A percentile compares a stretch with the other conserved stretches of the same genome.
Conservation (phyloP, 2,888 invertebrate genomes). For the Odontocerum albicorne region DNA sequence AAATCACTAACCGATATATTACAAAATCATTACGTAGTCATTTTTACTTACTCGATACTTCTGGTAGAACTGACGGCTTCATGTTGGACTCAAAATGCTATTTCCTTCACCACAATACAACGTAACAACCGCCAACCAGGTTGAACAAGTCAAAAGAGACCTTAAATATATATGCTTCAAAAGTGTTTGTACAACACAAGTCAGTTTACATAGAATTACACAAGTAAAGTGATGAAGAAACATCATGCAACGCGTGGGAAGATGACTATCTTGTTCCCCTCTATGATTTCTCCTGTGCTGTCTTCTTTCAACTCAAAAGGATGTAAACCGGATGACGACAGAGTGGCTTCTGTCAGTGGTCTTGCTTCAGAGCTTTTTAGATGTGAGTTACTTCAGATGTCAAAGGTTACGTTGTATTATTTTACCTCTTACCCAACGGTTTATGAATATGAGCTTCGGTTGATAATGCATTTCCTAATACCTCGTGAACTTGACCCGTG, state of each 20-base stretch:
- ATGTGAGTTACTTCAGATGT: conserved; percentile 2
- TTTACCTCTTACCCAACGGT: conserved; percentile 3
- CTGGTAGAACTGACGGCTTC: conserved; percentile 6
- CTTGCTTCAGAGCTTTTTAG: neutral
- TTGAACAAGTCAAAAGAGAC: neutral
- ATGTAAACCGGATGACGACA: conserved; percentile 9
- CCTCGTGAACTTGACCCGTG: neutral
- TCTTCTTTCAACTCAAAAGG: neutral
- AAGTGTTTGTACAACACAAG: neutral
- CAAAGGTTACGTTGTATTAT: conserved; percentile 3
- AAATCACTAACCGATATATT: conserved; percentile 16
- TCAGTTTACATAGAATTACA: conserved; percentile 7
- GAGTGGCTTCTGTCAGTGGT: neutral
- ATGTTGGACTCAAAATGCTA: conserved; percentile 18
- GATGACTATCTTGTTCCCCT: conserved; percentile 7
- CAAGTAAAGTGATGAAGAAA: conserved; percentile 9
- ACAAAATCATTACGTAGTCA: conserved; percentile 19
- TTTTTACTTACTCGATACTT: neutral
- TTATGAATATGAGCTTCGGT: too few relatives aligned
- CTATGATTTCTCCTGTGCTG: conserved; percentile 2
- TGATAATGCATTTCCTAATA: too few relatives aligned
- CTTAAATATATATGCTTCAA: neutral
- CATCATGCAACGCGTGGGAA: conserved; percentile 12
- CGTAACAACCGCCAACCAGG: conserved; percentile 7
- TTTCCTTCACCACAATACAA: conserved; percentile 12